These are phyloP conservation scores for Neoaliturus tenellus DNA, from an alignment of 2,888 invertebrate species.

Conservation along the genomic window DNA sequence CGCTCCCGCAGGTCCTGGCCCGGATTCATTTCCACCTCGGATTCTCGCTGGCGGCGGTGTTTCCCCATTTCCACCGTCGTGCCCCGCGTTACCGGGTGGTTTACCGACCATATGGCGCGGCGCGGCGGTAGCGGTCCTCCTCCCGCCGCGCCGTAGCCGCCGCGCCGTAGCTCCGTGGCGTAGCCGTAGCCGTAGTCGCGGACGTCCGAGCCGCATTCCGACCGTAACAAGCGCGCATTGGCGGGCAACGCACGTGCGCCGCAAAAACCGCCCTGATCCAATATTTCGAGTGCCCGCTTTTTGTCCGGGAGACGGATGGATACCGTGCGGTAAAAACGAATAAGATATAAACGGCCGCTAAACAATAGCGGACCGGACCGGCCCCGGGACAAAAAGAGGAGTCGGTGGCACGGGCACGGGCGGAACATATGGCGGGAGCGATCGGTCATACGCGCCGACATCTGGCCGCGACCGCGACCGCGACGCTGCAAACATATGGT, in stretches of 20 bases:
- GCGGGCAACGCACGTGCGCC: slow-evolving; percentile 16
- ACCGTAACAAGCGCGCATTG: background rate
- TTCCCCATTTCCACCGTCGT: background rate
- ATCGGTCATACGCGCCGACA: slow-evolving; percentile 9
- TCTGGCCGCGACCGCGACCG: too few relatives aligned
- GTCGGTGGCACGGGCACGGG: background rate
- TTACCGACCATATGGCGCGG: background rate
- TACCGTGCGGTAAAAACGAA: slow-evolving; percentile 44
- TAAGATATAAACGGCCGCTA: slow-evolving; percentile 42
- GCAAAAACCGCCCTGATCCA: slow-evolving; percentile 45
- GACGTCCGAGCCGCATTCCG: slow-evolving; percentile 19
- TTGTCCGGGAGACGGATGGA: slow-evolving; percentile 25
- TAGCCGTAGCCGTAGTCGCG: background rate
- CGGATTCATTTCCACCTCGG: background rate
- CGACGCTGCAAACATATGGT: slow-evolving; percentile 8
- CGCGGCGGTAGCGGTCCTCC: too few relatives aligned
- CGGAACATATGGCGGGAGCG: slow-evolving; percentile 23
- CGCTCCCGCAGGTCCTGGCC: background rate
- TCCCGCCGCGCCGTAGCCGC: too few relatives aligned
- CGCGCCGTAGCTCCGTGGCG: background rate
- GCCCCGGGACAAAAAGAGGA: background rate
- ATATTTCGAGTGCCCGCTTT: slow-evolving; percentile 46
- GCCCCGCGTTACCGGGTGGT: background rate
- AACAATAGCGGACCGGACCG: slow-evolving; percentile 39
- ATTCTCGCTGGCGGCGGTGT: too few relatives aligned